Evolutionary conservation across 1,140 invertebrate genomes (phyloP).

Genomic region (Xylocopa sonorina): DNA sequence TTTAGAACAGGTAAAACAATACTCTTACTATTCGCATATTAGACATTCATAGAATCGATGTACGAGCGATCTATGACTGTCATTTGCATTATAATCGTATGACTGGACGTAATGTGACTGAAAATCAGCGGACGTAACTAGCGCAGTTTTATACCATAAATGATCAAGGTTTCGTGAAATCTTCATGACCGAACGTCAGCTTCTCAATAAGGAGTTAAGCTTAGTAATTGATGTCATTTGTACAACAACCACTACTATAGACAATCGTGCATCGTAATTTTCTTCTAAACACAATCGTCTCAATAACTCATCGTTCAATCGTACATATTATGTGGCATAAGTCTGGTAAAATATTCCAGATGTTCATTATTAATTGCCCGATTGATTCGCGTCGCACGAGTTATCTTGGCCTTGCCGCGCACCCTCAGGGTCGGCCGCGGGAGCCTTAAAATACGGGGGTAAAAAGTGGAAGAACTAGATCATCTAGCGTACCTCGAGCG

Average conservation of each 20-base stretch:
- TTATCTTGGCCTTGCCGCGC: slow-evolving; percentile 1
- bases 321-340: not conserved
- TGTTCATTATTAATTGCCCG: not conserved
- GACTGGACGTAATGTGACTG: no score
- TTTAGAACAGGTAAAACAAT: not conserved
- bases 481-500: not conserved
- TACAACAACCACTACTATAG: not conserved
- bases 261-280: not conserved
- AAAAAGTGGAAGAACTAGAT: no score
- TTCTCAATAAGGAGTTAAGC: slow-evolving; percentile 1
- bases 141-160: slow-evolving; percentile 5
- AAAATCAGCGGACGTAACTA: slow-evolving; percentile 15
- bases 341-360: not conserved
- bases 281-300: not conserved
- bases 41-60: slow-evolving; percentile 2
- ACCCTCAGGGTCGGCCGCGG: not conserved
- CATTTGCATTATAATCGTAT: not conserved
- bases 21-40: not conserved
- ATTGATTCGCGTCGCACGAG: not conserved
- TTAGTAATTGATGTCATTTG: slow-evolving; percentile 17
- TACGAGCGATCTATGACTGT: not conserved
- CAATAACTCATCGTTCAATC: no score
- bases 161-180: slow-evolving; percentile 20
- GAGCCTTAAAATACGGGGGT: not conserved
- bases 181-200: not conserved